Percentiles rank a stretch among this genome's conserved stretches.
Conservation (phyloP, 2,888 invertebrate species). For the Dolichomitus sp. region DNA sequence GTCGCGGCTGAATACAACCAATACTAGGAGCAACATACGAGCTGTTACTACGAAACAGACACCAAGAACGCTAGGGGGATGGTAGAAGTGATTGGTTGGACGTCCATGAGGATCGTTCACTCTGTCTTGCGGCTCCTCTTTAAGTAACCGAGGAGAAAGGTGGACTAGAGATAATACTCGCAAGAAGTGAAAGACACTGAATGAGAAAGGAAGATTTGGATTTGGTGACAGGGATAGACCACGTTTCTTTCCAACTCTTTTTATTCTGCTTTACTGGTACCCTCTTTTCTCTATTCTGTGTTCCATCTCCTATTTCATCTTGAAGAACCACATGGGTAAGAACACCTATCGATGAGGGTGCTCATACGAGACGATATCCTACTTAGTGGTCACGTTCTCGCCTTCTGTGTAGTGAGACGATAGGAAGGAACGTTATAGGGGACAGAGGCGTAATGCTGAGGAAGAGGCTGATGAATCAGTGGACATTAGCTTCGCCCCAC, state of each 20-base stretch:
- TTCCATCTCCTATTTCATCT: slow-evolving; percentile 3
- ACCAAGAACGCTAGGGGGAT: not conserved
- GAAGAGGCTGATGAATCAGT: slow-evolving; percentile 73
- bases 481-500: slow-evolving; percentile 70
- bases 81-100: slow-evolving; percentile 21
- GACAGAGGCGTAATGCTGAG: not conserved
- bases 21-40: slow-evolving; percentile 24
- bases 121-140: slow-evolving; percentile 11
- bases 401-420: slow-evolving; percentile 35
- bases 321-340: slow-evolving; percentile 8
- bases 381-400: slow-evolving; percentile 43
- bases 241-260: slow-evolving; percentile 12
- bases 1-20: slow-evolving; percentile 14
- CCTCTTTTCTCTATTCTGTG: slow-evolving; percentile 6
- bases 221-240: slow-evolving; percentile 36
- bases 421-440: slow-evolving; percentile 2
- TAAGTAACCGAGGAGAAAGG: slow-evolving; percentile 37
- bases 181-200: not conserved
- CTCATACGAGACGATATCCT: slow-evolving; percentile 34
- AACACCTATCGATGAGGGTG: slow-evolving; percentile 39
- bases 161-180: slow-evolving; percentile 20
- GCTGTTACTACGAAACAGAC: not conserved
- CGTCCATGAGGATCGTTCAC: slow-evolving; percentile 35
- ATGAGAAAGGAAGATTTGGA: not conserved
- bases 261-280: not conserved